Conservation (phyloP, 2,888 invertebrate species). For the Azorinus chamasolen region DNA sequence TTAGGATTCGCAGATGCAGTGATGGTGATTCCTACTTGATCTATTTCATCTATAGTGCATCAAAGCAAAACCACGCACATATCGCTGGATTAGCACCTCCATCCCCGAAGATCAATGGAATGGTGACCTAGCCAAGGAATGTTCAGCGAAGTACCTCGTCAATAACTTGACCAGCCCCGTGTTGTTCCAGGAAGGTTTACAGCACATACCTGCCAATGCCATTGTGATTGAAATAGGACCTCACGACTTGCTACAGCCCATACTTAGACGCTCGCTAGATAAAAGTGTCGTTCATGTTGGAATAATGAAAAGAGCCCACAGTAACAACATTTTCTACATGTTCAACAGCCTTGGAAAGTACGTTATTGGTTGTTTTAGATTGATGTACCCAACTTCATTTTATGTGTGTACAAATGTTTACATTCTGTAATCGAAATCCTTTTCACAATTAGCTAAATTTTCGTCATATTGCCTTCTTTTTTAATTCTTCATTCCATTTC, state of each 20-base stretch:
- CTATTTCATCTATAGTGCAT: constrained; percentile 87
- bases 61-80: constrained; percentile 92
- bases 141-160: constrained; percentile 97
- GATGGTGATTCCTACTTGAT: too few relatives aligned
- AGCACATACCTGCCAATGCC: constrained; percentile 94
- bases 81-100: constrained; percentile 97
- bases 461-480: too few relatives aligned
- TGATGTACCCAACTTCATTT: too few relatives aligned
- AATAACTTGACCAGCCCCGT: constrained; percentile 98
- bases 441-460: too few relatives aligned
- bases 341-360: constrained; percentile 50
- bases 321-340: constrained; percentile 85
- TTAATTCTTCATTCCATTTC: too few relatives aligned
- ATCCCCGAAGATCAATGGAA: constrained; percentile 95
- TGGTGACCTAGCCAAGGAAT: constrained; percentile 91
- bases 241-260: constrained; percentile 96
- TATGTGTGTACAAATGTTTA: too few relatives aligned
- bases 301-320: constrained; percentile 93
- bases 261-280: constrained; percentile 94
- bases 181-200: constrained; percentile 95
- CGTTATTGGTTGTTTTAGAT: constrained; percentile 10
- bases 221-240: constrained; percentile 97
- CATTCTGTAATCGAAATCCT: too few relatives aligned
- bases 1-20: too few relatives aligned
- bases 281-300: constrained; percentile 92